A percentile compares a stretch with the other conserved stretches of the same genome.
phyloP scores from a whole-genome alignment of 2,113 vertebrate genomes.

The Vicugna pacos region DNA sequence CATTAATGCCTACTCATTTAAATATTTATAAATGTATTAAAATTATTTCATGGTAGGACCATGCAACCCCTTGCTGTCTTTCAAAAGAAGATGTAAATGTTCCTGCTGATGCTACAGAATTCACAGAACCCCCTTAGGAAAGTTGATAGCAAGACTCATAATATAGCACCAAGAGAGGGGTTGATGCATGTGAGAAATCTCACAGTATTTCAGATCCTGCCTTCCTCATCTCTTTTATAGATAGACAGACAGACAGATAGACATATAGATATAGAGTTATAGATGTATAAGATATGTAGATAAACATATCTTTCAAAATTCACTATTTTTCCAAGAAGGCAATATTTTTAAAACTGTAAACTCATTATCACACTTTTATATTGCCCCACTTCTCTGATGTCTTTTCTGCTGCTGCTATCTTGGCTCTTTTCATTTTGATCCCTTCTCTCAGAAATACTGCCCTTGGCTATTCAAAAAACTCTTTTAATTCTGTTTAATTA shows the following conservation, averaged over 20 bases:
- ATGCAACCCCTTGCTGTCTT: neutral
- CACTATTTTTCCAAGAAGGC: neutral
- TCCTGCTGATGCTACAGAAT: neutral
- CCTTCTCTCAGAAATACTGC: neutral
- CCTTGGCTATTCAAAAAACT: neutral
- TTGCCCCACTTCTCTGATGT: neutral
- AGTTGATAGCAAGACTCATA: neutral
- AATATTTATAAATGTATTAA: neutral
- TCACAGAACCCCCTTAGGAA: neutral
- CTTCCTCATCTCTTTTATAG: neutral
- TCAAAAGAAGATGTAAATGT: neutral
- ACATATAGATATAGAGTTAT: neutral
- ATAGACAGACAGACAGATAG: neutral
- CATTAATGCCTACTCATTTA: neutral
- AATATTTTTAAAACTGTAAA: neutral
- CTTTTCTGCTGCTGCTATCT: neutral
- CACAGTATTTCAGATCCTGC: neutral
- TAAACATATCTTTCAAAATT: neutral
- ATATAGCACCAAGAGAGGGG: neutral
- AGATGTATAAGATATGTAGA: neutral
- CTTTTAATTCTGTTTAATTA: constrained; percentile 15
- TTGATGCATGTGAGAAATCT: neutral
- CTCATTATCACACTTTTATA: neutral
- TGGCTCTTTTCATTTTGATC: neutral
- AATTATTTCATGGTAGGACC: neutral